phyloP scores from a whole-genome alignment of 2,797 vertebrate species.

The Microctenopoma lineatum region DNA sequence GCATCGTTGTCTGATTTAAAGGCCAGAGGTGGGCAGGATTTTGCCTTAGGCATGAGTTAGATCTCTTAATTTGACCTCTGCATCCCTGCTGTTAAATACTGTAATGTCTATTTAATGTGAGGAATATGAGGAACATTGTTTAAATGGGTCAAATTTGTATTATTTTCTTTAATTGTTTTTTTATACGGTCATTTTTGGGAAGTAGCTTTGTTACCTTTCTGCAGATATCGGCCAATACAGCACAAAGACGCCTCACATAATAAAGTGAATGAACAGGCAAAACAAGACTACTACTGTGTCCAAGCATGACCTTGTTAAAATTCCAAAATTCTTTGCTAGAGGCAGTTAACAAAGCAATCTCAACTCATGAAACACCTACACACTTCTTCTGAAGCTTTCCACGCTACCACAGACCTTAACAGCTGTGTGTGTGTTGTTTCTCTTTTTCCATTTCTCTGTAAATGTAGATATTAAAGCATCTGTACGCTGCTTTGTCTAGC shows the following conservation, averaged over 20 bases:
- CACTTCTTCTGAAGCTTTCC: background rate
- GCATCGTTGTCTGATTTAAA: slow-evolving; percentile 8
- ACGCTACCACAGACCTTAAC: background rate
- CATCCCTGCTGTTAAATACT: background rate
- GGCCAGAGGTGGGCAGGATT: slow-evolving; percentile 10
- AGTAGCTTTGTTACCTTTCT: background rate
- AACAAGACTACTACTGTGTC: background rate
- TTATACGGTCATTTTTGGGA: background rate
- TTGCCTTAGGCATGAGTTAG: background rate
- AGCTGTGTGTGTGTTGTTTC: background rate
- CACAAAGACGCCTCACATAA: background rate
- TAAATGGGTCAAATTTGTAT: too few relatives aligned
- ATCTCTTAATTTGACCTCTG: background rate
- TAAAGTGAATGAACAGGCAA: background rate
- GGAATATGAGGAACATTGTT: background rate
- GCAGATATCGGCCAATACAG: background rate
- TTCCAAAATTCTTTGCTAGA: slow-evolving; percentile 11
- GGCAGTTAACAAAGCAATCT: slow-evolving; percentile 14
- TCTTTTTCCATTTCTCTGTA: background rate
- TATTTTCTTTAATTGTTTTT: background rate
- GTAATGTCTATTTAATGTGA: background rate
- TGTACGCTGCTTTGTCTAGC: background rate
- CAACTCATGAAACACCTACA: slow-evolving; percentile 10
- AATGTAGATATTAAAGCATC: background rate
- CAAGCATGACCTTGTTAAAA: slow-evolving; percentile 18